Conservation (phyloP, 2,888 invertebrate species). For the Smittia sp. region DNA sequence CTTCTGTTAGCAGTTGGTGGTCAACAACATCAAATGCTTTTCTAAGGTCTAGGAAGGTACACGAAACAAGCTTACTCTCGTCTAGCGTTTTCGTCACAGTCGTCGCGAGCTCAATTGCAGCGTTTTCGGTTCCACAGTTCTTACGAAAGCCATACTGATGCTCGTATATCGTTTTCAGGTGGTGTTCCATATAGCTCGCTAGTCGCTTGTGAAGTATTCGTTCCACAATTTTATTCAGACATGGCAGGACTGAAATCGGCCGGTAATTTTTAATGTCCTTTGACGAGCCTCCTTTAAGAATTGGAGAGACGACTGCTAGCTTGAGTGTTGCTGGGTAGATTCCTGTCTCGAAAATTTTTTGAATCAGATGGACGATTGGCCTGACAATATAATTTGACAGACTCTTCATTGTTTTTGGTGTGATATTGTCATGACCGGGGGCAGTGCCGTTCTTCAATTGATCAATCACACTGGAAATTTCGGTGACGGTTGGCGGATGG, state of each 20-base stretch:
- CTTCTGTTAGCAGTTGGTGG: not conserved
- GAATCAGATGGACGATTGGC: not conserved
- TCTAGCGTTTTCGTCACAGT: not conserved
- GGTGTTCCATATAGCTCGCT: not conserved
- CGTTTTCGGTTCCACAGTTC: not conserved
- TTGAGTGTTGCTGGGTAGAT: not conserved
- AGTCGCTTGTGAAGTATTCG: not conserved
- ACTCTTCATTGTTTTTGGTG: not conserved
- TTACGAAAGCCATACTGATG: not conserved
- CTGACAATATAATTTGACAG: not conserved
- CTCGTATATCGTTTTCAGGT: not conserved
- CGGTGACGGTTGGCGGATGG: not conserved
- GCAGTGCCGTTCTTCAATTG: not conserved
- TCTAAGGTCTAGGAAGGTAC: not conserved
- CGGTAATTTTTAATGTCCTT: not conserved
- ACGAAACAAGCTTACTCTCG: not conserved
- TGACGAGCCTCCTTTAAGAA: not conserved
- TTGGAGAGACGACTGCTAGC: not conserved
- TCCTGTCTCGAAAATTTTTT: not conserved
- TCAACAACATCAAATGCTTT: not conserved
- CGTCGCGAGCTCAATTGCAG: not conserved
- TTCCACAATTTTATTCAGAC: not conserved
- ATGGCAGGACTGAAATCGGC: not conserved
- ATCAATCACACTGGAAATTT: not conserved
- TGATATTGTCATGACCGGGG: not conserved